Evolutionary conservation across 2,888 invertebrate genomes (phyloP).

Genomic region (Ceramica pisi): DNA sequence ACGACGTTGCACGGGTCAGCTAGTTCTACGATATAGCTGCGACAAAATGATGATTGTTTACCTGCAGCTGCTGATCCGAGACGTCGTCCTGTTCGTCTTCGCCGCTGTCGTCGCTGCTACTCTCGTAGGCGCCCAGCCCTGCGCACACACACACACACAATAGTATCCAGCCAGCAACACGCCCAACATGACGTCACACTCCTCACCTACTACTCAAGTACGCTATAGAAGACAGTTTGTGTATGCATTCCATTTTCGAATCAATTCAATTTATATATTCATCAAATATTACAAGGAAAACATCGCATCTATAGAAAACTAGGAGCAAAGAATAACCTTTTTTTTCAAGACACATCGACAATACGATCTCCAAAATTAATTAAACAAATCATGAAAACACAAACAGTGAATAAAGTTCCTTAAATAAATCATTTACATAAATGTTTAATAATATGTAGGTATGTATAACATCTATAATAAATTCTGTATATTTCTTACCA

Average conservation of each 20-base stretch:
- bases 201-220: slow-evolving; percentile 36
- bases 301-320: slow-evolving; percentile 36
- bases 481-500: slow-evolving; percentile 83
- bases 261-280: slow-evolving; percentile 25
- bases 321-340: slow-evolving; percentile 21
- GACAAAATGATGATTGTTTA: slow-evolving; percentile 43
- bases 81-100: slow-evolving; percentile 87
- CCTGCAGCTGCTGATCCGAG: slow-evolving; percentile 94
- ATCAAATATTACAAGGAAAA: slow-evolving; percentile 21
- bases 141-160: slow-evolving; percentile 78
- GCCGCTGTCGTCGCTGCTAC: slow-evolving; percentile 92
- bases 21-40: no score
- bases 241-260: slow-evolving; percentile 27
- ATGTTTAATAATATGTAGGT: slow-evolving; percentile 53
- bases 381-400: slow-evolving; percentile 47
- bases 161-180: slow-evolving; percentile 37
- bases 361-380: slow-evolving; percentile 27
- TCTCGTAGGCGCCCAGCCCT: slow-evolving; percentile 96
- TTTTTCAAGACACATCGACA: slow-evolving; percentile 15
- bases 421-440: slow-evolving; percentile 56
- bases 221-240: slow-evolving; percentile 38
- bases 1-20: no score
- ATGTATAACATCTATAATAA: slow-evolving; percentile 77
- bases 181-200: slow-evolving; percentile 32
- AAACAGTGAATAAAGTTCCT: slow-evolving; percentile 46